Evolutionary conservation across 2,113 vertebrate species (phyloP).

Genomic region (Rhegmatorhina hoffmannsi): DNA sequence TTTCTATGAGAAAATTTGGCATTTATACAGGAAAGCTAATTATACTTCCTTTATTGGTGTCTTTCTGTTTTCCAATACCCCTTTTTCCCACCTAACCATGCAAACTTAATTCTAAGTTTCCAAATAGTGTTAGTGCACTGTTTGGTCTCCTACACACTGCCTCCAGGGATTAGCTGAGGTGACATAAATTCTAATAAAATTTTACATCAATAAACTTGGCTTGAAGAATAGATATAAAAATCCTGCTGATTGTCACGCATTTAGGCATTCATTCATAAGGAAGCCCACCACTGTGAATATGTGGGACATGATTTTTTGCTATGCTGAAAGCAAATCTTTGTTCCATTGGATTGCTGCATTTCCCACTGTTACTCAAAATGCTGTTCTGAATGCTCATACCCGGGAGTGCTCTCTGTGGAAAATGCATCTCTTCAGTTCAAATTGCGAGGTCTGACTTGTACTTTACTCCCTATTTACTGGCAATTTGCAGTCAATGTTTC

Average conservation of each 20-base stretch:
- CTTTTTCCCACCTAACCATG: neutral
- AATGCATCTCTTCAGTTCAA: slow-evolving; percentile 45
- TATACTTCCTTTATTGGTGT: neutral
- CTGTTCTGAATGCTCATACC: slow-evolving; percentile 57
- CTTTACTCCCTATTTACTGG: slow-evolving; percentile 36
- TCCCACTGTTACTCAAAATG: slow-evolving; percentile 69
- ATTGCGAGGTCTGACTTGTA: slow-evolving; percentile 64
- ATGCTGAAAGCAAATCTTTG: slow-evolving; percentile 38
- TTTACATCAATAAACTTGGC: slow-evolving; percentile 24
- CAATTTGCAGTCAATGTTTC: slow-evolving; percentile 68
- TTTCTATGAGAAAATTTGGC: neutral
- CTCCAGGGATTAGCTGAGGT: slow-evolving; percentile 34
- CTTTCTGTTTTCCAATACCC: neutral
- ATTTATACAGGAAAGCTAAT: neutral
- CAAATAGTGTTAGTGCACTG: neutral
- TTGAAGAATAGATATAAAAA: slow-evolving; percentile 44
- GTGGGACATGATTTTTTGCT: slow-evolving; percentile 41
- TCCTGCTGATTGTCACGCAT: slow-evolving; percentile 13
- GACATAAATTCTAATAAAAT: slow-evolving; percentile 53
- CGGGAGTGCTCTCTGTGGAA: slow-evolving; percentile 16
- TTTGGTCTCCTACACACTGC: slow-evolving; percentile 1
- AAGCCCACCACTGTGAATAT: slow-evolving; percentile 20
- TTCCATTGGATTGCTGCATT: slow-evolving; percentile 71
- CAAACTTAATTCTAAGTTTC: neutral
- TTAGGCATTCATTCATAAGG: slow-evolving; percentile 65